Evolutionary conservation across 2,113 vertebrate species (phyloP).

Genomic region (Oncorhynchus keta): DNA sequence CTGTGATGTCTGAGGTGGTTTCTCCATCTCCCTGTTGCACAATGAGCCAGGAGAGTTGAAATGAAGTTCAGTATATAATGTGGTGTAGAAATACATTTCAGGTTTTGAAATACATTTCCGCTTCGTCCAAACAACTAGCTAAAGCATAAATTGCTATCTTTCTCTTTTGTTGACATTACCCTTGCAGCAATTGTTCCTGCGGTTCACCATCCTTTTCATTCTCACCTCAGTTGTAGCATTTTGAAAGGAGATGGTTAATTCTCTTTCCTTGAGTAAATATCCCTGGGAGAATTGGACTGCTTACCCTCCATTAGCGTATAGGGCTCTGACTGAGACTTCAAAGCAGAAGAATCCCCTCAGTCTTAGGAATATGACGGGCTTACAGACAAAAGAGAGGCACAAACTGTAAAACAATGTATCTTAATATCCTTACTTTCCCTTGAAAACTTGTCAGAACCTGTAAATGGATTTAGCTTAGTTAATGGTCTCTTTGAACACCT

Average conservation of each 20-base stretch:
- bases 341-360: conserved; percentile 56
- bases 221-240: conserved; percentile 39
- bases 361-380: conserved; percentile 43
- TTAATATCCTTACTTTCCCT: conserved; percentile 38
- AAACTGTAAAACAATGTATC: conserved; percentile 61
- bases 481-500: too few species aligned
- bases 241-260: conserved; percentile 43
- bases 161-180: conserved; percentile 42
- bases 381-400: conserved; percentile 54
- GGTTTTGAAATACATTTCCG: neutral
- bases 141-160: conserved; percentile 57
- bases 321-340: conserved; percentile 53
- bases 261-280: conserved; percentile 64
- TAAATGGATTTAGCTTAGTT: conserved; percentile 49
- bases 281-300: conserved; percentile 45
- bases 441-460: conserved; percentile 54
- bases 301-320: conserved; percentile 44
- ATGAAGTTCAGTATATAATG: conserved; percentile 25
- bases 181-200: conserved; percentile 18
- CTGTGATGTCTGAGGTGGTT: conserved; percentile 34
- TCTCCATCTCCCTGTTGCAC: conserved; percentile 27
- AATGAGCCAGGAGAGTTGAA: conserved; percentile 24
- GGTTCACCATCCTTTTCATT: conserved; percentile 30
- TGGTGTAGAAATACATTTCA: neutral
- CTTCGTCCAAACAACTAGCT: conserved; percentile 40